These are phyloP conservation scores for Zaprionus gabonicus DNA, from an alignment of 1,140 invertebrate genomes.

Conservation along the genomic window DNA sequence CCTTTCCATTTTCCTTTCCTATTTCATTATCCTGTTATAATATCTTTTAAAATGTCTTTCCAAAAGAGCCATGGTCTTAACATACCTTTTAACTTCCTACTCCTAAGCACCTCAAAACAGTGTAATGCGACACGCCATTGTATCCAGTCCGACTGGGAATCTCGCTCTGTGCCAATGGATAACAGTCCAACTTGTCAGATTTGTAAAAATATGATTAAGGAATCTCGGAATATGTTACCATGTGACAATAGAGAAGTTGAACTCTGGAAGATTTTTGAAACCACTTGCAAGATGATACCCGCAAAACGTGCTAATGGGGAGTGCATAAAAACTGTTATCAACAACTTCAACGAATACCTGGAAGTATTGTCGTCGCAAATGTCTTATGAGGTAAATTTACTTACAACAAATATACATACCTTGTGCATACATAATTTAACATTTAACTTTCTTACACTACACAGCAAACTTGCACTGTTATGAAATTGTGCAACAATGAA, in stretches of 20 bases:
- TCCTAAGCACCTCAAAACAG: neutral
- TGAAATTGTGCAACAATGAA: conserved; percentile 10
- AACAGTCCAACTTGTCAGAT: conserved; percentile 2
- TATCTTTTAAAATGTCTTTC: too few species aligned
- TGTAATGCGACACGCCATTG: neutral
- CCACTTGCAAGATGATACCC: neutral
- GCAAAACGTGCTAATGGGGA: neutral
- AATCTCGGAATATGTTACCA: conserved; percentile 1
- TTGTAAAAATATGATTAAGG: conserved; percentile 7
- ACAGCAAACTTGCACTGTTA: conserved; percentile 18
- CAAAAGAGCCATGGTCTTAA: too few species aligned
- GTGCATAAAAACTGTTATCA: neutral
- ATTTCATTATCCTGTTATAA: too few species aligned
- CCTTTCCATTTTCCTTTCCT: too few species aligned
- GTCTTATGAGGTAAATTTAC: neutral
- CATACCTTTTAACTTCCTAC: neutral
- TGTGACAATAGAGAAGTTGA: neutral
- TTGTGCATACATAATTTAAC: neutral
- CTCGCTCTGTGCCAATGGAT: neutral
- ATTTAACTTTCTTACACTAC: neutral
- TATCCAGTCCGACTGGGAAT: neutral
- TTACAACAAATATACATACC: neutral
- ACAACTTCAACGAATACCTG: neutral
- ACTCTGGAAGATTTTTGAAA: neutral
- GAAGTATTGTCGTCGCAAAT: conserved; percentile 1